A percentile compares a stretch with the other conserved stretches of the same genome.
Conservation (phyloP, 2,113 vertebrate genomes). For the Eira barbara region DNA sequence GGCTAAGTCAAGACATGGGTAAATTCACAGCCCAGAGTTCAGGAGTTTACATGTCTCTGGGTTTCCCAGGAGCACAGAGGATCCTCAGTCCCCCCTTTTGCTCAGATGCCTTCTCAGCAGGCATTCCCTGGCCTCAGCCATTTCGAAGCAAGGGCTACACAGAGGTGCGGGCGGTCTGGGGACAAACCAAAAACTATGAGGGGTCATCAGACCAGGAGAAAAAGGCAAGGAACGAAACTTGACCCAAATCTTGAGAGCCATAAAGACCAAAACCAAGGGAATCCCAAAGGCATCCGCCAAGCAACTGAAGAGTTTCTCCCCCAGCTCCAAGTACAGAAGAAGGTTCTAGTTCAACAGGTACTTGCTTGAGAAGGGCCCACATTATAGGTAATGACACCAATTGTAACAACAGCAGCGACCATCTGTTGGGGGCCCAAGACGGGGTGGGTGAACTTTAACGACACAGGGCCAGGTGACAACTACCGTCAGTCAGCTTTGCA, state of each 20-base stretch:
- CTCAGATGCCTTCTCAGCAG: background rate
- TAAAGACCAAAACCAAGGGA: background rate
- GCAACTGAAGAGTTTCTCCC: background rate
- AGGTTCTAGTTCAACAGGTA: background rate
- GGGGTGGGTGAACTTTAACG: background rate
- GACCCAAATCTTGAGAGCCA: background rate
- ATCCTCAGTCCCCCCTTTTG: background rate
- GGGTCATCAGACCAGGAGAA: background rate
- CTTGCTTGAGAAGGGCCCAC: background rate
- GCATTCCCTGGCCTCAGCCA: background rate
- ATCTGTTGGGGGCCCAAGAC: background rate
- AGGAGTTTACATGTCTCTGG: background rate
- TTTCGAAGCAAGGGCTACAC: background rate
- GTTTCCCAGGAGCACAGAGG: background rate
- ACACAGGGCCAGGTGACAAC: background rate
- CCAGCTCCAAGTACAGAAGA: background rate
- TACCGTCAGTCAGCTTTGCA: background rate
- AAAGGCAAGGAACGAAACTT: background rate
- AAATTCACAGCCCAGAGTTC: accelerated
- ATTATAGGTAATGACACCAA: background rate
- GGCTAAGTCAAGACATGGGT: too few relatives aligned
- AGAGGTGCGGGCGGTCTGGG: background rate
- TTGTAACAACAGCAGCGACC: background rate
- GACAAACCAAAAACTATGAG: background rate
- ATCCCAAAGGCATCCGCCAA: background rate